Base-by-base conservation (phyloP, 1,140 invertebrate species). In the Zaprionus davidi region DNA sequence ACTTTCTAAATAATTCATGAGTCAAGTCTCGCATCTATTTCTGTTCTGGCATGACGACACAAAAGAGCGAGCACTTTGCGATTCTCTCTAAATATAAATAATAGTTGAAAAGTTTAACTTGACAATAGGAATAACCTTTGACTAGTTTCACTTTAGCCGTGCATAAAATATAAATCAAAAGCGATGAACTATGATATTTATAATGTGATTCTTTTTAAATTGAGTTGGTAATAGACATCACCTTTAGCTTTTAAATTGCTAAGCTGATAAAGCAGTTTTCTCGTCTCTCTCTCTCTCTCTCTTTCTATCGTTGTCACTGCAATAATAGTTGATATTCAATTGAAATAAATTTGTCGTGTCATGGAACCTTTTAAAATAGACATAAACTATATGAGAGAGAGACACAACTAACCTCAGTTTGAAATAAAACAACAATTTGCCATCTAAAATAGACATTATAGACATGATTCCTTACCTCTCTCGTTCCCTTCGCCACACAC, bases 1-100 rank as follows among this genome's bases (percentile, higher is more conserved):
- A 24, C 17, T 64, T 41, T 46, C 34, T 60, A 26, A 34, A 51
- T 71, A 51, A 22, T 51, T 51, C 46, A 51, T 51, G 46, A 51
- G 46, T 51, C 46, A 17, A 46, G 41, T 46, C 41, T 46, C 22
- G 31, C 5, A 1, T 38, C 20, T 64, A 64, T 64, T 36, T 64
- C 49, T 49, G 59, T 36, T 63, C 44, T 44, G 58, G 38, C 36
- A 34, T 53, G 28, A 20, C 31, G 31, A 34, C 34, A 64, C 22
- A 64, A 38, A 7, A n/a, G 26, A 17, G 34, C 63, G 26, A n/a
- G 34, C 63, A 41, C 63, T 51, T 38, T 26, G 31, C 46, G 11
- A 51, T 22, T 51, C 28, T 46, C n/a, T 17, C 5, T 17, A 46
- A 17, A 31, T 53, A 22, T 55, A 26, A 38, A 24, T 38, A 55